Percentiles rank a stretch among this genome's conserved stretches.
phyloP scores from a whole-genome alignment of 2,113 vertebrate genomes.

The Osmerus eperlanus region DNA sequence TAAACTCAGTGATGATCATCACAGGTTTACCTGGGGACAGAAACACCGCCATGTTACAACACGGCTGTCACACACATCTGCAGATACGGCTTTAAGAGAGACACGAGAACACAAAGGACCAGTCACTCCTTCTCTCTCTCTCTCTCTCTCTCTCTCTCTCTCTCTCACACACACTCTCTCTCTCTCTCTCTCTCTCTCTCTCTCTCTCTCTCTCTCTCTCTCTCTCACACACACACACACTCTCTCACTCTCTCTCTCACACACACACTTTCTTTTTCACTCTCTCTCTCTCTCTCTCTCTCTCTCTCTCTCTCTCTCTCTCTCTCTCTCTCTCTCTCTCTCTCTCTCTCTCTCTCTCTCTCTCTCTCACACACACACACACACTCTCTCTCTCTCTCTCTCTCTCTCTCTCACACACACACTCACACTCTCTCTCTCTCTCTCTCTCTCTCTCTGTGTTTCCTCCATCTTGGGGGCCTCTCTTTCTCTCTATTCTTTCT shows the following conservation, averaged over 20 bases:
- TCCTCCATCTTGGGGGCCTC: neutral
- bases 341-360: too few species aligned
- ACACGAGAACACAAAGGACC: conserved; percentile 28
- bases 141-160: too few species aligned
- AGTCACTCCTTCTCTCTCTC: neutral
- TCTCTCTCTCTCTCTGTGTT: neutral
- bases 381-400: too few species aligned
- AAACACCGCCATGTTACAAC: conserved; percentile 3
- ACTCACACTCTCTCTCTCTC: neutral
- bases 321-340: too few species aligned
- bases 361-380: too few species aligned
- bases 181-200: too few species aligned
- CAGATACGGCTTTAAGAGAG: neutral
- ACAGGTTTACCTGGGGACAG: conserved; percentile 80
- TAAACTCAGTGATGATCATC: conserved; percentile 98
- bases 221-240: neutral
- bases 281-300: neutral
- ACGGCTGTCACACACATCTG: conserved; percentile 6
- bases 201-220: too few species aligned
- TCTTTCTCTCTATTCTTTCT: neutral
- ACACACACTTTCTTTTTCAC: too few species aligned
- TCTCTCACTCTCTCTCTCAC: neutral
- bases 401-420: neutral
- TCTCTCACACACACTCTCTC: too few species aligned
- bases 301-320: neutral